Evolutionary conservation across 1,140 invertebrate genomes (phyloP).

Genomic region (Bombus difficillimus): DNA sequence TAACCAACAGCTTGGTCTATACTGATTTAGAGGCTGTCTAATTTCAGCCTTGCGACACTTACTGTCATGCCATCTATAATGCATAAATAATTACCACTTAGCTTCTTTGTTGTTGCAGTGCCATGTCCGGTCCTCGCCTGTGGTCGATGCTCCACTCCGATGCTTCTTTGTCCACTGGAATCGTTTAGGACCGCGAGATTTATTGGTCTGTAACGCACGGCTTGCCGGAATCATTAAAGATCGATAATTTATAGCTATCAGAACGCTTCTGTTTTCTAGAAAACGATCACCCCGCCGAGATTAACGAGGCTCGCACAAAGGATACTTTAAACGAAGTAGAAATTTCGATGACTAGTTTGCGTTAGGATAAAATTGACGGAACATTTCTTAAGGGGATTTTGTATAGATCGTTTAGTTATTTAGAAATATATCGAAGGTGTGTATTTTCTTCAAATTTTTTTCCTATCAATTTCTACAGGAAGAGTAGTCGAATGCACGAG

Average conservation of each 20-base stretch:
- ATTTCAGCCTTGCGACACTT: constrained; percentile 68
- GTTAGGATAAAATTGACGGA: too few relatives aligned
- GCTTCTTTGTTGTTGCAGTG: constrained; percentile 72
- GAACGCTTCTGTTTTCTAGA: constrained; percentile 47
- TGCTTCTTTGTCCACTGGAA: constrained; percentile 66
- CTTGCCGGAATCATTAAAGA: constrained; percentile 72
- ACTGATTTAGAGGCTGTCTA: constrained; percentile 76
- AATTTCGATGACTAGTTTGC: too few relatives aligned
- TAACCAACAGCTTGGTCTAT: constrained; percentile 65
- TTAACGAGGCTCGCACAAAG: constrained; percentile 3
- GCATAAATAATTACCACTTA: constrained; percentile 80
- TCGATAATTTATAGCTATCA: constrained; percentile 73
- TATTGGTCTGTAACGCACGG: constrained; percentile 66
- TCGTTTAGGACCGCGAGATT: constrained; percentile 73
- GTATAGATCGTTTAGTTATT: too few relatives aligned
- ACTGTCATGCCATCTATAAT: constrained; percentile 62
- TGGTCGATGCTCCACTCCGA: constrained; percentile 16
- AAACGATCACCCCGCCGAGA: constrained; percentile 48
- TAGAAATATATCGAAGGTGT: too few relatives aligned
- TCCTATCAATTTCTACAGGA: too few relatives aligned
- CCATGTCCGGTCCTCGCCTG: constrained; percentile 39
- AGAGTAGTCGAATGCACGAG: too few relatives aligned
- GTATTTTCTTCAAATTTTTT: too few relatives aligned
- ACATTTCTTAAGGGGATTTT: too few relatives aligned
- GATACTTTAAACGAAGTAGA: not conserved